phyloP scores from a whole-genome alignment of 2,113 vertebrate genomes.

The Syngnathus scovelli region DNA sequence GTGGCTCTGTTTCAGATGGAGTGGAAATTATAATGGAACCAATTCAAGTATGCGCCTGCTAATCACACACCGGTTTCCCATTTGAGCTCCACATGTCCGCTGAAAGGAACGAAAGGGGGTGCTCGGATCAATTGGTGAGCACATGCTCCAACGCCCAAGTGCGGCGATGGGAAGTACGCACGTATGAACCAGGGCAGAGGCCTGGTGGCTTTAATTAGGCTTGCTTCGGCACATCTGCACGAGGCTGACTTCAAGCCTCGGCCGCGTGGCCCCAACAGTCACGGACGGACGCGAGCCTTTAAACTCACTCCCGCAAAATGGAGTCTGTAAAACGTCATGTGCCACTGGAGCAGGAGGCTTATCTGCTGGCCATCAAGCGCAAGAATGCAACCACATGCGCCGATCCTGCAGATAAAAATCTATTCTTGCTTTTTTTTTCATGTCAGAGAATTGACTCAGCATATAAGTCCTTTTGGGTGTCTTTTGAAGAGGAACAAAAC shows the following conservation, averaged over 20 bases:
- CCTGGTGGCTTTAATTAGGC: slow-evolving; percentile 61
- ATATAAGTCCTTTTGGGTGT: slow-evolving; percentile 56
- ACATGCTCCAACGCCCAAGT: slow-evolving; percentile 57
- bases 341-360: slow-evolving; percentile 35
- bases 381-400: slow-evolving; percentile 41
- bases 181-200: slow-evolving; percentile 52
- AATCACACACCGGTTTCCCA: slow-evolving; percentile 43
- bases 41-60: slow-evolving; percentile 60
- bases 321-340: slow-evolving; percentile 33
- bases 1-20: slow-evolving; percentile 49
- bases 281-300: slow-evolving; percentile 18
- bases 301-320: slow-evolving; percentile 22
- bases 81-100: slow-evolving; percentile 57
- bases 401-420: slow-evolving; percentile 57
- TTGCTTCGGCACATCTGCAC: slow-evolving; percentile 61
- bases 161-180: slow-evolving; percentile 51
- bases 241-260: slow-evolving; percentile 26
- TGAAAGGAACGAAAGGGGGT: slow-evolving; percentile 50
- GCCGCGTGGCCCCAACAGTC: slow-evolving; percentile 17
- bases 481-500: slow-evolving; percentile 43
- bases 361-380: slow-evolving; percentile 40
- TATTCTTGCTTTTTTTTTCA: slow-evolving; percentile 45
- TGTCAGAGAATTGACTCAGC: slow-evolving; percentile 54
- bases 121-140: slow-evolving; percentile 60
- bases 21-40: slow-evolving; percentile 52